A percentile compares a stretch with the other conserved stretches of the same genome.
Conservation (phyloP, 2,888 invertebrate genomes). For the Watsonalla cultraria region DNA sequence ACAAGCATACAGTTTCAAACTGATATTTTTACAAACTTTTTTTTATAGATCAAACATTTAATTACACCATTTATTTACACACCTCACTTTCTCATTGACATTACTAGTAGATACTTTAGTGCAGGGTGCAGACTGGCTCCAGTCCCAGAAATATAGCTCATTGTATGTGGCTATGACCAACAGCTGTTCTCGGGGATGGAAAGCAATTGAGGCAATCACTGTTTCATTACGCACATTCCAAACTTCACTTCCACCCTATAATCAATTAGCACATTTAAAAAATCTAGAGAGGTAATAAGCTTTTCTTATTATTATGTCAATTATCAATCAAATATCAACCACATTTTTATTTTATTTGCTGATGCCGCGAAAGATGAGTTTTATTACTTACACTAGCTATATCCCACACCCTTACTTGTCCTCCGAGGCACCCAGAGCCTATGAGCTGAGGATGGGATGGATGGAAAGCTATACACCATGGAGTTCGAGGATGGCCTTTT, state of each 20-base stretch:
- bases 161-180: slow-evolving; percentile 92
- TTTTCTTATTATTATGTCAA: no score
- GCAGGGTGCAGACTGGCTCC: slow-evolving; percentile 88
- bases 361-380: neutral
- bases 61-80: slow-evolving; percentile 32
- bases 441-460: slow-evolving; percentile 90
- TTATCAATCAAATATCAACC: no score
- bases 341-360: neutral
- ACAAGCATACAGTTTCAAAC: neutral
- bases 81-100: slow-evolving; percentile 90
- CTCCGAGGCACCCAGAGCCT: slow-evolving; percentile 92
- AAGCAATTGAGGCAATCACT: slow-evolving; percentile 91
- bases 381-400: slow-evolving; percentile 61
- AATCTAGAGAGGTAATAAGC: no score
- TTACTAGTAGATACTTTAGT: slow-evolving; percentile 86
- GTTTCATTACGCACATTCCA: slow-evolving; percentile 86
- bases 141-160: slow-evolving; percentile 93
- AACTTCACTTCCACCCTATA: slow-evolving; percentile 90
- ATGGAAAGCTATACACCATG: slow-evolving; percentile 95
- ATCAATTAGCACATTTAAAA: neutral
- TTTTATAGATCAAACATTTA: neutral
- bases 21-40: neutral
- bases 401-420: slow-evolving; percentile 95
- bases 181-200: slow-evolving; percentile 90
- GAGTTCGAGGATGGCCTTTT: slow-evolving; percentile 91